Base-by-base conservation (phyloP, 2,888 invertebrate genomes). In the Drosophila merina region DNA sequence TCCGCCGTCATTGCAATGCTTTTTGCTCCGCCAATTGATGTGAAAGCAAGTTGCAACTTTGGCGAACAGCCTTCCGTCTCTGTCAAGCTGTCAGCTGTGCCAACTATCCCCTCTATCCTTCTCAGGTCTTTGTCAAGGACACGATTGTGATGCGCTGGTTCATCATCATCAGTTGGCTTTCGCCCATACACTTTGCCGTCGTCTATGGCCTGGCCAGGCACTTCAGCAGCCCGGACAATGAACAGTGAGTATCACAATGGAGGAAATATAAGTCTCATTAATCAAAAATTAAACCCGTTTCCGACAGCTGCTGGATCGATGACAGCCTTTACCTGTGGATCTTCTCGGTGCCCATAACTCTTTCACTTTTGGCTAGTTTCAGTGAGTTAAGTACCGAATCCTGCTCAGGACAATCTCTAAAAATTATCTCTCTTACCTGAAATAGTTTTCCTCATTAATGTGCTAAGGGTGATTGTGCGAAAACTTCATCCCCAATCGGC, bases 131-230 rank as follows among this genome's bases (percentile, higher is more conserved):
- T 89, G 94, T 96, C 38, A 93, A 94, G 79, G 95, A 96, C 76
- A 94, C 94, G 57, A 93, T 94, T 52, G 94, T 96, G 2, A 93
- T 96, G 93, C 93, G 93, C 55, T 95, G 94, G 93, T 96, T 96
- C 89, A 93, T 94, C 70, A 87, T 93, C 0, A 90, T 96, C 42
- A 96, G 96, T 48, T 96, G 96, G 96, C 93, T 93, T 0, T 86
- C 93, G 0, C 94, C 95, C 0, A 72, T 94, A 7, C 40, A 93
- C 20, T 92, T 95, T 60, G 91, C 94, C 3, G 30, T 92, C 92
- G 78, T 90, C 91, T 40, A 92, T 94, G 86, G 83, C 9, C 56
- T 78, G 50, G 89, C 89, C 4, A 76, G 91, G 40, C 79, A 79
- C 74, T 89, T 91, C 62, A 91, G 92, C 14, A 90, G 91, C 0